Evolutionary conservation across 2,113 vertebrate genomes (phyloP).

Genomic region (Zosterops borbonicus): DNA sequence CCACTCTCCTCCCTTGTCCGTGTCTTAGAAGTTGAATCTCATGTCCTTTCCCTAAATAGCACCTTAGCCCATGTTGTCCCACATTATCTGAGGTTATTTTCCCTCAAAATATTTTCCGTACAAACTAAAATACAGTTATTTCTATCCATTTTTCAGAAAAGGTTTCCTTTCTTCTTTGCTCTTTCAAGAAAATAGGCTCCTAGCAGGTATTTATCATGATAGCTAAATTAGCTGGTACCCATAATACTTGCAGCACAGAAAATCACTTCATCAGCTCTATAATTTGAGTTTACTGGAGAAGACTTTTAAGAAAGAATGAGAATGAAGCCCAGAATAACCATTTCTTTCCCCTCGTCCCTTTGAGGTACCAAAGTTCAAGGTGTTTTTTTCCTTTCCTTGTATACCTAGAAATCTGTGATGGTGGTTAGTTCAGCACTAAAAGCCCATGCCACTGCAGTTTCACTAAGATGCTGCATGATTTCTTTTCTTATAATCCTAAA

Average conservation of each 20-base stretch:
- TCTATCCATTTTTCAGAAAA: slow-evolving; percentile 16
- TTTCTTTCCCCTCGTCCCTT: slow-evolving; percentile 42
- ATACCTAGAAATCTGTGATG: not conserved
- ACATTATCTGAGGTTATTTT: slow-evolving; percentile 18
- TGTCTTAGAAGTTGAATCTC: not conserved
- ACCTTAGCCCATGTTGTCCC: not conserved
- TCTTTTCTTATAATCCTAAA: slow-evolving; percentile 6
- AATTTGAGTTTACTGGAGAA: slow-evolving; percentile 37
- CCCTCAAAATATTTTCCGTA: slow-evolving; percentile 33
- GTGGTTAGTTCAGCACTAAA: slow-evolving; percentile 51
- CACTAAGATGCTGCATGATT: not conserved
- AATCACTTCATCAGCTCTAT: slow-evolving; percentile 56
- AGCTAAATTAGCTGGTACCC: slow-evolving; percentile 49
- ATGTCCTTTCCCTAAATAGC: not conserved
- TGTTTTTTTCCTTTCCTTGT: slow-evolving; percentile 12
- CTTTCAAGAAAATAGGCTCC: slow-evolving; percentile 35
- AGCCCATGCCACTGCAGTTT: not conserved
- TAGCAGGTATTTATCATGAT: slow-evolving; percentile 51
- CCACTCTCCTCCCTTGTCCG: not conserved
- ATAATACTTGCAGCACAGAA: slow-evolving; percentile 29
- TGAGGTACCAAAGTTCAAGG: slow-evolving; percentile 33
- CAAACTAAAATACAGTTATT: slow-evolving; percentile 15
- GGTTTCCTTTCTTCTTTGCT: slow-evolving; percentile 6
- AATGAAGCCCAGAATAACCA: slow-evolving; percentile 41
- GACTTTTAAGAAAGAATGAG: slow-evolving; percentile 35